Base-by-base conservation (phyloP, 2,888 invertebrate species). In the Rhingia rostrata region DNA sequence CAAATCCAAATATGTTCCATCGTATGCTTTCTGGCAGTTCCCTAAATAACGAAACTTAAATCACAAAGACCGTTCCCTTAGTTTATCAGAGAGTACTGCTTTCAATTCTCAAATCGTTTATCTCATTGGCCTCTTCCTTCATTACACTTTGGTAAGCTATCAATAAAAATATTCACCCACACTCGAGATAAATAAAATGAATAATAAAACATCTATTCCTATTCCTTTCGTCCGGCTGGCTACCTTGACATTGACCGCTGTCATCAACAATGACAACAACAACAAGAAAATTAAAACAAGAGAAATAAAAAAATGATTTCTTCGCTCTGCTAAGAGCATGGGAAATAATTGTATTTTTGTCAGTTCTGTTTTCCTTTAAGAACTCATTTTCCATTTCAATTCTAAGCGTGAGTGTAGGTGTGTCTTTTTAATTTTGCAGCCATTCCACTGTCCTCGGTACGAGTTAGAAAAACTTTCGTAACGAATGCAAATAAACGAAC, bases 211-310 rank as follows among this genome's bases (percentile, higher is more conserved):
- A 43, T 32, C 6, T 4, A 41, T 6, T 14, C 6, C 6, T 4
- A 41, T 6, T 14, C 6, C 6, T 6, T 10, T 45, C 32, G 64
- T 58, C 49, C 49, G 49, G 41, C 56, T 47, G 60, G 35, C 69
- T 54, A 77, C 77, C 82, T 82, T 82, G 82, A 82, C 77, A 82
- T 82, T 82, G 82, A 54, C 64, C 70, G 63, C 37, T 22, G 49
- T 47, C 53, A 54, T 41, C 75, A 60, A 35, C 43, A 39, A 14
- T n/a, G 30, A 10, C 49, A 58, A 30, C 30, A 32, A 58, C 58
- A 41, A 35, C 7, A 56, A 39, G 22, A 37, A 49, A 51, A 49
- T 22, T 9, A 41, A 22, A 53, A 60, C 3, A 47, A 6, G 7
- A 51, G 37, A 49, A 67, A 53, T 33, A 73, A 43, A 54, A 61